Conservation (phyloP, 2,888 invertebrate genomes). For the Drosophila incognita region DNA sequence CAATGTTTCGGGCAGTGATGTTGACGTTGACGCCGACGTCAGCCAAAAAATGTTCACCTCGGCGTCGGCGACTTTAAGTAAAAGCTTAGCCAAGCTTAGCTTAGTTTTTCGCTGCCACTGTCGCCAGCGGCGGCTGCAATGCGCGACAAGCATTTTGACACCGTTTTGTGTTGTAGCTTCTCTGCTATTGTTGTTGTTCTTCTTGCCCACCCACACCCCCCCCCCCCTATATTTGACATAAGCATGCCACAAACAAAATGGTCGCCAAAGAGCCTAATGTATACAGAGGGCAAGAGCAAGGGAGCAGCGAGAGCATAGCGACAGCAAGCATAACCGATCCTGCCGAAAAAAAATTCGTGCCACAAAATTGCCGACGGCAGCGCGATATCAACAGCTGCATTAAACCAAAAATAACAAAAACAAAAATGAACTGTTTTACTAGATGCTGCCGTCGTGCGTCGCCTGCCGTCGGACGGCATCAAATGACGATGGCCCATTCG, state of each 20-base stretch:
- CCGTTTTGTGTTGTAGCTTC: slow-evolving; percentile 40
- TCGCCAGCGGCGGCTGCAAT: slow-evolving; percentile 54
- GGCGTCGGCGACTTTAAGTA: slow-evolving; percentile 30
- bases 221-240: background rate
- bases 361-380: slow-evolving; percentile 40
- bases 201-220: slow-evolving; percentile 32
- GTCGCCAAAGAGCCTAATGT: slow-evolving; percentile 14
- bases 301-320: background rate
- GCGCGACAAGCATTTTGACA: slow-evolving; percentile 78
- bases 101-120: slow-evolving; percentile 48
- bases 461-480: slow-evolving; percentile 51
- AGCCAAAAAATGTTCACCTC: slow-evolving; percentile 46
- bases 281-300: background rate
- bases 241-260: slow-evolving; percentile 41
- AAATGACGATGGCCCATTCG: slow-evolving; percentile 39
- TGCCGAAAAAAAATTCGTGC: slow-evolving; percentile 22
- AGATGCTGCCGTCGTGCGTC: slow-evolving; percentile 39
- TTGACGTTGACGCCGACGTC: slow-evolving; percentile 20
- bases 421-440: slow-evolving; percentile 40
- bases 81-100: slow-evolving; percentile 68
- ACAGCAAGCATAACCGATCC: slow-evolving; percentile 35
- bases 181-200: background rate
- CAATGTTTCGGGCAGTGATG: slow-evolving; percentile 50
- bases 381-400: slow-evolving; percentile 4
- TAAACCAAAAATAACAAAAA: background rate